A percentile compares a stretch with the other conserved stretches of the same genome.
Evolutionary conservation across 2,113 vertebrate species (phyloP).

Genomic region (Stegostoma tigrinum): DNA sequence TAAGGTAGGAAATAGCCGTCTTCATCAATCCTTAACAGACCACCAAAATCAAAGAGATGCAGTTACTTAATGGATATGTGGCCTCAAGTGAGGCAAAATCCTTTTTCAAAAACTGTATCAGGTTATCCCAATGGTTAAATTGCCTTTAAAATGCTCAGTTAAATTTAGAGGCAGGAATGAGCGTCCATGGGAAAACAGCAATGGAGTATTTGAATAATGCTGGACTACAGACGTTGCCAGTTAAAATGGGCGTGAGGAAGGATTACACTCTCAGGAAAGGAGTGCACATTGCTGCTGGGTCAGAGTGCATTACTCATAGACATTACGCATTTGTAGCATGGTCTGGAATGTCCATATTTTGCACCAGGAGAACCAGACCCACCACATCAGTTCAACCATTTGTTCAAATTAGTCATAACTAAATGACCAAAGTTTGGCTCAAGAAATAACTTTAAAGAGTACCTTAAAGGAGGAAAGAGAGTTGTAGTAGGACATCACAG

Average conservation of each 20-base stretch:
- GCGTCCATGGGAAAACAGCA: not conserved
- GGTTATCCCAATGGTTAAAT: not conserved
- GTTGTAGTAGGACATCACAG: too few species aligned
- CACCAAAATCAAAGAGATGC: not conserved
- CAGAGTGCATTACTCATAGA: too few species aligned
- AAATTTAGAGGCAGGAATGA: not conserved
- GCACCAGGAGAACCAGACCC: too few species aligned
- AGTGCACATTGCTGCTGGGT: too few species aligned
- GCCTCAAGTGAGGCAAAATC: not conserved
- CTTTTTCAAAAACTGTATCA: not conserved
- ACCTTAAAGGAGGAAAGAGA: too few species aligned
- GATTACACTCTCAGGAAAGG: too few species aligned
- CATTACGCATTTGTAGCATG: too few species aligned
- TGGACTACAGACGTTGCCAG: not conserved
- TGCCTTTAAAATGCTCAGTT: not conserved
- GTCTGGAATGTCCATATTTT: too few species aligned
- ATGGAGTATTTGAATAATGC: not conserved
- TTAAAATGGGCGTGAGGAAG: too few species aligned
- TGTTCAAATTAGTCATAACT: not conserved
- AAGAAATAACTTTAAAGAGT: too few species aligned
- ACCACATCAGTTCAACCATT: not conserved
- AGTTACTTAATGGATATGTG: not conserved
- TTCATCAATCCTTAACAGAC: not conserved
- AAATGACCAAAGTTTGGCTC: too few species aligned
- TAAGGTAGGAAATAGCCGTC: not conserved